phyloP scores from a whole-genome alignment of 2,113 vertebrate species.

The Aythya baeri region DNA sequence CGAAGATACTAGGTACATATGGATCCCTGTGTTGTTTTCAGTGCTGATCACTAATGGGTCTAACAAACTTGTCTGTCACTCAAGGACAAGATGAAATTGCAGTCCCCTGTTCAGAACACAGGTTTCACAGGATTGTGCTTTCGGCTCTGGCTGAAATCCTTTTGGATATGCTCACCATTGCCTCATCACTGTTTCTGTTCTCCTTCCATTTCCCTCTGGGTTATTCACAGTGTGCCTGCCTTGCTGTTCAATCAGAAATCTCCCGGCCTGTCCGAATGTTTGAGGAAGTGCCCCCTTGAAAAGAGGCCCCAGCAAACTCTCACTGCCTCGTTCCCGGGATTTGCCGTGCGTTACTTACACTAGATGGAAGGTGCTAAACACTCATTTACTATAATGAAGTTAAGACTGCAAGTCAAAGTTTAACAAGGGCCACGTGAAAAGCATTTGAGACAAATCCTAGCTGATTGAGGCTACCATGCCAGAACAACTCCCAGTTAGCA shows the following conservation, averaged over 20 bases:
- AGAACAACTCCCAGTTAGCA: neutral
- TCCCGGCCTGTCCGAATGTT: constrained; percentile 33
- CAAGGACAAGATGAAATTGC: neutral
- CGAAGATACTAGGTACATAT: neutral
- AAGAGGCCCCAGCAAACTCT: neutral
- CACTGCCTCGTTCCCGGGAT: accelerated
- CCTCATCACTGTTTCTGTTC: constrained; percentile 16
- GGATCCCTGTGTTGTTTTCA: neutral
- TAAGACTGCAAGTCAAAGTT: neutral
- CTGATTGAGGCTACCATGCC: neutral
- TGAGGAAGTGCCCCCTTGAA: constrained; percentile 43
- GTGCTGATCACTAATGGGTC: neutral
- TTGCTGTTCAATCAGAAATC: constrained; percentile 25
- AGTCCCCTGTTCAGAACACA: neutral
- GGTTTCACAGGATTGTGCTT: neutral
- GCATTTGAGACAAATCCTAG: neutral
- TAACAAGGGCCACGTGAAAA: neutral
- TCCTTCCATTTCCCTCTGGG: constrained; percentile 43
- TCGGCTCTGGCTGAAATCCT: neutral
- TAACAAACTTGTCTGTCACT: neutral
- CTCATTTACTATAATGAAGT: neutral
- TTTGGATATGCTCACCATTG: neutral
- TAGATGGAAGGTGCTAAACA: neutral
- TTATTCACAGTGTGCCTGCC: neutral
- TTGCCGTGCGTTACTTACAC: neutral